A percentile compares a stretch with the other conserved stretches of the same genome.
phyloP scores from a whole-genome alignment of 2,113 vertebrate genomes.

The Tinamus guttatus region DNA sequence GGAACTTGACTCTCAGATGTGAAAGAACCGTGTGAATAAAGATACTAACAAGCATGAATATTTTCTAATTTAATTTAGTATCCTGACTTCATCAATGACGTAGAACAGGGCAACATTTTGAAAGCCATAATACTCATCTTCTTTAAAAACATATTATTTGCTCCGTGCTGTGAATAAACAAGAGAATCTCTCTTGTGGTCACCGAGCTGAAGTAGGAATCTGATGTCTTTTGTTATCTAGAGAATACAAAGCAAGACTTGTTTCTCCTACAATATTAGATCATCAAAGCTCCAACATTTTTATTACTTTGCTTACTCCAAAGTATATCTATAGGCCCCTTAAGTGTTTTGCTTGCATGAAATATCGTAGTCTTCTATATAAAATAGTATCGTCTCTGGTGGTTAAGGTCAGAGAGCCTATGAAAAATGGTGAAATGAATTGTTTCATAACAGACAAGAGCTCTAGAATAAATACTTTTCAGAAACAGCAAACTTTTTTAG shows the following conservation, averaged over 20 bases:
- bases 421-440: background rate
- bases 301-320: background rate
- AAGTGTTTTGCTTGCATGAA: background rate
- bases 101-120: background rate
- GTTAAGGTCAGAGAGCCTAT: background rate
- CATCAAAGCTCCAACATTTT: background rate
- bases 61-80: background rate
- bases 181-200: background rate
- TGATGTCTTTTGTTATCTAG: background rate
- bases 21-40: background rate
- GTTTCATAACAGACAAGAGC: background rate
- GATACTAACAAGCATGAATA: background rate
- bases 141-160: background rate
- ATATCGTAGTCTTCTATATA: background rate
- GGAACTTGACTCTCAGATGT: background rate
- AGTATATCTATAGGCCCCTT: background rate
- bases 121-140: background rate
- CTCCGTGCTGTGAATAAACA: background rate
- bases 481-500: background rate
- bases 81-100: background rate
- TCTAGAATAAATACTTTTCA: background rate
- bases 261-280: background rate
- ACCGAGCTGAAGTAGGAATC: background rate
- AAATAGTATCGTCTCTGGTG: background rate
- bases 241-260: rapidly evolving